Conservation (phyloP, 2,888 invertebrate species). For the Drosophila longiperda region DNA sequence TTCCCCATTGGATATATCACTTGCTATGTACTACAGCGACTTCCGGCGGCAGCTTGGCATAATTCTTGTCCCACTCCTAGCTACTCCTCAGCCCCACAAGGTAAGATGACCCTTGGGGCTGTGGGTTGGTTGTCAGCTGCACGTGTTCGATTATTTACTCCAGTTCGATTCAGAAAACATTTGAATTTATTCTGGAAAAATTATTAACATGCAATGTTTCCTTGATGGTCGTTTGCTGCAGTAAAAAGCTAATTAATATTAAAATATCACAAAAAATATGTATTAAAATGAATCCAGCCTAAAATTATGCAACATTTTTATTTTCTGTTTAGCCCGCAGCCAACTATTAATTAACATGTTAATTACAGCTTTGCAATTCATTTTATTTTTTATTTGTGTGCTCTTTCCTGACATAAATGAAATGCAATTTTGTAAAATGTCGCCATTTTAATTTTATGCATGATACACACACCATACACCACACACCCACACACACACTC, state of each 20-base stretch:
- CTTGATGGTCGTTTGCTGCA: slow-evolving; percentile 35
- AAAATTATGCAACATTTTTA: slow-evolving; percentile 72
- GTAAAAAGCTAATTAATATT: slow-evolving; percentile 76
- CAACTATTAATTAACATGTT: slow-evolving; percentile 81
- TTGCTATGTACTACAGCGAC: slow-evolving; percentile 39
- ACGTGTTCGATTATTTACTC: slow-evolving; percentile 9
- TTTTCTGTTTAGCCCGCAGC: slow-evolving; percentile 47
- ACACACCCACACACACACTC: slow-evolving; percentile 11
- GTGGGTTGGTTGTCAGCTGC: slow-evolving; percentile 2
- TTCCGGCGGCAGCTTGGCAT: slow-evolving; percentile 51
- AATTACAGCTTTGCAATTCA: slow-evolving; percentile 71
- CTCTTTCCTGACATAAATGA: slow-evolving; percentile 59
- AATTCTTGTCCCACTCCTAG: slow-evolving; percentile 23
- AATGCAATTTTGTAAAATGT: slow-evolving; percentile 76
- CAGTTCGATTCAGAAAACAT: slow-evolving; percentile 41
- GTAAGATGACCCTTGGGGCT: slow-evolving; percentile 11
- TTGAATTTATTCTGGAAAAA: slow-evolving; percentile 42
- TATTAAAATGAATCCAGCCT: slow-evolving; percentile 51
- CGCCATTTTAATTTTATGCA: slow-evolving; percentile 78
- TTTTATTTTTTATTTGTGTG: slow-evolving; percentile 13
- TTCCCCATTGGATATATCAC: slow-evolving; percentile 45
- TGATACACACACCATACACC: slow-evolving; percentile 24
- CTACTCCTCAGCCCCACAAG: not conserved
- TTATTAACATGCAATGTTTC: slow-evolving; percentile 41
- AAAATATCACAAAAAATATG: slow-evolving; percentile 57